Conservation (phyloP, 2,113 vertebrate species). For the Arenaria interpres region DNA sequence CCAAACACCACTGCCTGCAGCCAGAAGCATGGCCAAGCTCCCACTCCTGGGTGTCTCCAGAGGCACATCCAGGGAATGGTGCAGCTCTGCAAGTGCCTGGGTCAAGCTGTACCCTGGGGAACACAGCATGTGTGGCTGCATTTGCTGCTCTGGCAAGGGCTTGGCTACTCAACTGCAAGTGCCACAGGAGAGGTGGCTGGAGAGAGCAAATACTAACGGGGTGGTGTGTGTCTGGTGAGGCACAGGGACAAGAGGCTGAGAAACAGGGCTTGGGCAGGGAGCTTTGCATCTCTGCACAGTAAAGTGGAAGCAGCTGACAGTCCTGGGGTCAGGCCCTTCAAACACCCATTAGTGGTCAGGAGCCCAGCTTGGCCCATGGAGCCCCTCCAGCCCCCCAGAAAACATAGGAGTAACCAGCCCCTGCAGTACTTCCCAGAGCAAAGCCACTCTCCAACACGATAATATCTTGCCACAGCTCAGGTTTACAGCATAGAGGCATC, state of each 20-base stretch:
- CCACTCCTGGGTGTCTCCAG: background rate
- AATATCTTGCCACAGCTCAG: background rate
- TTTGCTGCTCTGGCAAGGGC: background rate
- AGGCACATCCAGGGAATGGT: background rate
- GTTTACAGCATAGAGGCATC: background rate
- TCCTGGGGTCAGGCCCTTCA: background rate
- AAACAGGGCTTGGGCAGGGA: background rate
- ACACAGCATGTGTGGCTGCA: fast-evolving
- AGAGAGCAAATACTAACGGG: background rate
- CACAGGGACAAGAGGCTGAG: background rate
- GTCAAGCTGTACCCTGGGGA: background rate
- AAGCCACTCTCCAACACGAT: background rate
- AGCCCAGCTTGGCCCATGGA: background rate
- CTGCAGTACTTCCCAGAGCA: background rate
- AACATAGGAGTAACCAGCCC: background rate
- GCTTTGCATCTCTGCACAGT: background rate
- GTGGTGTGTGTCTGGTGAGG: background rate
- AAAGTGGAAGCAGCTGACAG: background rate
- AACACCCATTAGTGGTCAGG: background rate
- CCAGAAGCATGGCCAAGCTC: background rate
- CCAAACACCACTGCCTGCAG: background rate
- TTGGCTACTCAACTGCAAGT: background rate
- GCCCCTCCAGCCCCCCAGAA: background rate
- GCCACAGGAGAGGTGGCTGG: background rate
- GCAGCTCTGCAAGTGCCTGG: background rate